A percentile compares a stretch with the other conserved stretches of the same genome.
Evolutionary conservation across 30 jellyfish, hydroid and myxozoan species (phyloP).

Genomic region (Calvadosia cruxmelitensis): DNA sequence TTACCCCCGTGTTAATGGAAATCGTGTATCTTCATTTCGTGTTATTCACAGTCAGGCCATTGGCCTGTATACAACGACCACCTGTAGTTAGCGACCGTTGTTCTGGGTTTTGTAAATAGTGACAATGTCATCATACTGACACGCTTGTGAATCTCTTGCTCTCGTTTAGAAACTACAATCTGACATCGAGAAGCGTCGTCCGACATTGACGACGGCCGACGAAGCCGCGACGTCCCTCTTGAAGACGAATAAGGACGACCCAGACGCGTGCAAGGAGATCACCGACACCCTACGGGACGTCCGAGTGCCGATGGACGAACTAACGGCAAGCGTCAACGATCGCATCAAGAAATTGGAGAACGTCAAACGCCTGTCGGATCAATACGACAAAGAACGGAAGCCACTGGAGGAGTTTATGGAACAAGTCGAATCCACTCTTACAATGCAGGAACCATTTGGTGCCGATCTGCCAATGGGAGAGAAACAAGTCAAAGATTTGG

Average conservation of each 20-base stretch:
- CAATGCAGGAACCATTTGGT: slow-evolving; percentile 60
- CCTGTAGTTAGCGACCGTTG: too few relatives aligned
- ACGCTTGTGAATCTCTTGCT: too few relatives aligned
- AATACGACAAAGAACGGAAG: slow-evolving; percentile 53
- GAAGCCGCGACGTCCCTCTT: slow-evolving; percentile 57
- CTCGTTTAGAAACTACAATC: slow-evolving; percentile 46
- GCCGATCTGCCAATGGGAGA: slow-evolving; percentile 57
- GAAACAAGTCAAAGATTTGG: slow-evolving; percentile 37
- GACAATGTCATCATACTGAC: too few relatives aligned
- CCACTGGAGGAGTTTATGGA: slow-evolving; percentile 68
- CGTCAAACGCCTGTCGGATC: slow-evolving; percentile 49
- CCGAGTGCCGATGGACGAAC: slow-evolving; percentile 48
- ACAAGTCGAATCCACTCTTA: slow-evolving; percentile 45
- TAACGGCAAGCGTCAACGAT: slow-evolving; percentile 44
- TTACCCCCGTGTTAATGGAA: too few relatives aligned
- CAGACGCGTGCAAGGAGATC: slow-evolving; percentile 57
- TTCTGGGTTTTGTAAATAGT: too few relatives aligned
- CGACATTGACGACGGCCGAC: slow-evolving; percentile 66
- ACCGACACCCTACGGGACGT: slow-evolving; percentile 48
- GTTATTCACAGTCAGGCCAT: too few relatives aligned
- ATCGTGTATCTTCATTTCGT: too few relatives aligned
- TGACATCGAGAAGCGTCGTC: slow-evolving; percentile 43
- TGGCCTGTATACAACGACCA: too few relatives aligned
- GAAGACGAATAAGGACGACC: slow-evolving; percentile 53
- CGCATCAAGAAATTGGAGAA: slow-evolving; percentile 52